Conservation (phyloP, 92 coral and sea anemone genomes). For the Epizoanthus stellaris region DNA sequence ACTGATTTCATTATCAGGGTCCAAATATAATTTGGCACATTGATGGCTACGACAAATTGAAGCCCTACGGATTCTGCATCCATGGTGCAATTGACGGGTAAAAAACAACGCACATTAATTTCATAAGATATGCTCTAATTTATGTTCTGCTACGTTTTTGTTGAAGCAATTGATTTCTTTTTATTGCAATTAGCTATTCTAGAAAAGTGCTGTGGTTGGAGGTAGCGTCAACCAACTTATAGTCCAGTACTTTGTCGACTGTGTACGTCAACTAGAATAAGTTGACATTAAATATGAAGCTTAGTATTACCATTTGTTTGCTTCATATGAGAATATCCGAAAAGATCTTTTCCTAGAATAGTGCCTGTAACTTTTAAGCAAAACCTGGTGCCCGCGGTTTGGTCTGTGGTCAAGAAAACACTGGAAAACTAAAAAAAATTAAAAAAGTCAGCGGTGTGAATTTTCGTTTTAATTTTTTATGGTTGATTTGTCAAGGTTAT, state of each 20-base stretch:
- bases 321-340: too few species aligned
- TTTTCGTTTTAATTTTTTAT: too few species aligned
- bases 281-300: background rate
- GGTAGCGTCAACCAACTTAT: conserved; percentile 34
- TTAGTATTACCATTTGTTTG: too few species aligned
- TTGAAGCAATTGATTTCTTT: conserved; percentile 1
- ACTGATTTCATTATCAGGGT: conserved; percentile 18
- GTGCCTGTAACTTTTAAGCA: too few species aligned
- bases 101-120: background rate
- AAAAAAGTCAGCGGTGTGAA: too few species aligned
- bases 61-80: conserved; percentile 20
- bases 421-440: too few species aligned
- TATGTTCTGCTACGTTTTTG: background rate
- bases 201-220: conserved; percentile 22
- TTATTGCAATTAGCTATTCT: conserved; percentile 12
- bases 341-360: conserved; percentile 8
- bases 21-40: conserved; percentile 23
- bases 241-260: conserved; percentile 27
- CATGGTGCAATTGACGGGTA: conserved; percentile 33
- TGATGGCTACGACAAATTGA: conserved; percentile 24
- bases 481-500: too few species aligned
- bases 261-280: conserved; percentile 24
- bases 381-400: too few species aligned
- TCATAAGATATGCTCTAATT: too few species aligned
- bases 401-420: too few species aligned